Evolutionary conservation across 2,888 invertebrate species (phyloP).

Genomic region (Seira musarum): DNA sequence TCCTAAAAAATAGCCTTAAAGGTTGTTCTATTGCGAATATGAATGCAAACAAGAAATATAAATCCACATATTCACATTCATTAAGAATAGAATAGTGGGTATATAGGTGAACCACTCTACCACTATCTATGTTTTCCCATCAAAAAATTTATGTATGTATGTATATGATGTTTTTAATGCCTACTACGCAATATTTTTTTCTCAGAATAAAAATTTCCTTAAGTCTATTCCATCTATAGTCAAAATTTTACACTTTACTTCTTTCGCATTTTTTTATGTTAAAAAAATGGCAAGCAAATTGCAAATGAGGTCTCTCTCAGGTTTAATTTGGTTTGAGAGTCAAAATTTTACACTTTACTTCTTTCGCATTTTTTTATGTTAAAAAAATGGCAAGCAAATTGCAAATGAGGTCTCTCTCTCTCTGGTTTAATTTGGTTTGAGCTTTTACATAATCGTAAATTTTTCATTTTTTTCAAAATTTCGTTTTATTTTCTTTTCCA

Average conservation of each 20-base stretch:
- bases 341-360: not conserved
- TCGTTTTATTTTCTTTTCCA: constrained; percentile 15
- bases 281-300: too few relatives aligned
- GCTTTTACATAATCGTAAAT: not conserved
- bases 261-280: not conserved
- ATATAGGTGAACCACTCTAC: constrained; percentile 59
- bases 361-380: not conserved
- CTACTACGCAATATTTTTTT: not conserved
- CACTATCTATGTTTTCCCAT: constrained; percentile 10
- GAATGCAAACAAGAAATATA: too few relatives aligned
- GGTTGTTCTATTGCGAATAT: too few relatives aligned
- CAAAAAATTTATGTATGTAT: not conserved
- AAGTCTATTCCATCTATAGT: constrained; percentile 13
- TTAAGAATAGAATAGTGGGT: constrained; percentile 38
- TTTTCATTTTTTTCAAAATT: not conserved
- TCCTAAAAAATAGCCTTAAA: too few relatives aligned
- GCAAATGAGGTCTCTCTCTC: not conserved
- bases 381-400: too few relatives aligned
- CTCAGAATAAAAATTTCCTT: not conserved
- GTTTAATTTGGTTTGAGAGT: not conserved
- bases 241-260: not conserved
- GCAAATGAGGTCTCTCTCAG: not conserved
- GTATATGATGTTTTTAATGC: not conserved
- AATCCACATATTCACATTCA: not conserved
- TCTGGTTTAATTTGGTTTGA: not conserved